Base-by-base conservation (phyloP, 2,797 vertebrate genomes). In the Helostoma temminkii region DNA sequence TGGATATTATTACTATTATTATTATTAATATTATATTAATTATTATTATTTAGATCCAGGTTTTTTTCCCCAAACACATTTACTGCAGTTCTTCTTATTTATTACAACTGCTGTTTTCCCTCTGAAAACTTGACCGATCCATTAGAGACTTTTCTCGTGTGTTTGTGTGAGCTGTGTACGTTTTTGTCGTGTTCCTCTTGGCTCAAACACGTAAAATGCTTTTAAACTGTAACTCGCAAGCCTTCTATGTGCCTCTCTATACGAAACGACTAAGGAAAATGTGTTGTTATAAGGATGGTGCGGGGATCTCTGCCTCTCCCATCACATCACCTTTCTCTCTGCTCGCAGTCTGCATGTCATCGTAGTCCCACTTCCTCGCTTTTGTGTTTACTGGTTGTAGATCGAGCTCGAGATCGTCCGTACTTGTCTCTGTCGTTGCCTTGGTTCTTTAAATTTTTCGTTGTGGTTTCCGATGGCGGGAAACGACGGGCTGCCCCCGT, bases 21-120 rank as follows among this genome's bases (percentile, higher is more conserved):
- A 68, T 73, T 78, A 80, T 71, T 73, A 80, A 49, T 81, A 88
- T 81, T 81, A 53, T 86, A 60, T 83, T 59, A 81, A 88, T 84
- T 77, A 82, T 82, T 83, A 64, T 84, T 83, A 79, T 88, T 89
- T 85, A 78, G 85, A 84, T 74, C 78, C 67, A 76, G 78, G 56
- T 71, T 61, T 63, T 61, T 66, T 46, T 5, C 63, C 21, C 64
- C 83, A 56, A 72, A 82, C 72, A 70, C 82, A 84, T 89, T 82
- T 86, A 85, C 80, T 89, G 91, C 91, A 91, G 88, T 83, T 92
- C 60, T 82, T 87, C 86, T 84, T 90, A 90, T 92, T 92, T 93
- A 91, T 92, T 93, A 64, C 76, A 76, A 85, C 90, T 93, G 91
- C 90, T 92, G 92, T 93, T 85, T 86, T 86, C 79, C 70, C 66